Evolutionary conservation across 2,113 vertebrate species (phyloP).

Genomic region (Formicarius rufipectus): DNA sequence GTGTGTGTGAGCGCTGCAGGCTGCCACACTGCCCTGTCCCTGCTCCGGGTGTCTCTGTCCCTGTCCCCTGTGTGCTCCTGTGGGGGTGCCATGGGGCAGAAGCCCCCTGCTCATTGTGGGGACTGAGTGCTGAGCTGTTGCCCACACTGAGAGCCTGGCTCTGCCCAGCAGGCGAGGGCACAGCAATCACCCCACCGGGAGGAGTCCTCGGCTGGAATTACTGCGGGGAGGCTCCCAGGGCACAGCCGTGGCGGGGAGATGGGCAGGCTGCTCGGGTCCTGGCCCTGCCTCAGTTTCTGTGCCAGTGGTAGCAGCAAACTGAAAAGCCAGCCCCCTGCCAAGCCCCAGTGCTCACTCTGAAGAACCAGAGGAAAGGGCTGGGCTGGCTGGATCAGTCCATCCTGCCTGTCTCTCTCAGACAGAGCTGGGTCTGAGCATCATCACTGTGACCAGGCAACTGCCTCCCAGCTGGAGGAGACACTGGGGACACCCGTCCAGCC

Average conservation of each 20-base stretch:
- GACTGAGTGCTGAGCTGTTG: accelerated
- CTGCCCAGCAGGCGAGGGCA: accelerated
- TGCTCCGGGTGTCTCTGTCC: not conserved
- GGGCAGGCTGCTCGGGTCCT: not conserved
- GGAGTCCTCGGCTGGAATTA: not conserved
- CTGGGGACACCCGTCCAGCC: not conserved
- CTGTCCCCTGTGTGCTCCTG: not conserved
- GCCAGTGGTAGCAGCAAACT: not conserved
- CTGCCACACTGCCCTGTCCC: not conserved
- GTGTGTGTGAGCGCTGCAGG: accelerated
- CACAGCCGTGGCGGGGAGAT: accelerated
- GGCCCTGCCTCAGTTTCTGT: not conserved
- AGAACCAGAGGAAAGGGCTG: not conserved
- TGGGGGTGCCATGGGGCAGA: accelerated
- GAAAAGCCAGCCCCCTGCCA: not conserved
- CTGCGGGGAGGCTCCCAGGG: not conserved
- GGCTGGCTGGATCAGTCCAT: not conserved
- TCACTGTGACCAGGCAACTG: not conserved
- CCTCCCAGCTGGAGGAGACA: not conserved
- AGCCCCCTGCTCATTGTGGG: not conserved
- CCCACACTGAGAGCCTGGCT: not conserved
- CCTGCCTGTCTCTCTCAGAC: not conserved
- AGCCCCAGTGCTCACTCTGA: accelerated
- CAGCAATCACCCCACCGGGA: accelerated
- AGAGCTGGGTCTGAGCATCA: not conserved